Base-by-base conservation (phyloP, 2,113 vertebrate genomes). In the Tragelaphus imberbis region DNA sequence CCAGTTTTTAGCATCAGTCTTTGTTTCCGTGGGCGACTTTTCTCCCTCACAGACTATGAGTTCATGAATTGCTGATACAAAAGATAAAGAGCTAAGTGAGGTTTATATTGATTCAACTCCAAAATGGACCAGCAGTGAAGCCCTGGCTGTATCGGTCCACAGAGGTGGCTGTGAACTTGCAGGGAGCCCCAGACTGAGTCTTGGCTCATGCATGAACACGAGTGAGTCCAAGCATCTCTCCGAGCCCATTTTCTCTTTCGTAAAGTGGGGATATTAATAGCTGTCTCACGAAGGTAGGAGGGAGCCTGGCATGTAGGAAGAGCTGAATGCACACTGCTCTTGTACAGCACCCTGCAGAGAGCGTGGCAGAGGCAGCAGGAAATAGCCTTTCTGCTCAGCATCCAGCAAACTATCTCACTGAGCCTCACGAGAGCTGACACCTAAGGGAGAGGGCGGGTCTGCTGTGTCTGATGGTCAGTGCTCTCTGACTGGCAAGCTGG, bases 241-340 rank as follows among this genome's bases (percentile, higher is more conserved):
- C 21, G 17, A 87, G 87, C 85, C 58, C 71, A 10, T 58, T 49
- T 63, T 40, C 84, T 84, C 82, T 47, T 93, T 75, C 6, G 1
- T 25, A 28, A n/a, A 95, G 92, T 92, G 96, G 14, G 16, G 88
- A 10, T 68, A 77, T 80, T 44, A 94, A 87, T 33, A 95, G 87
- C 58, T 23, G 88, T 90, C 94, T 97, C 84, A 2, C 63, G 8
- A 23, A n/a, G 51, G 63, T 28, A 25, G 80, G 68, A 59, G 86
- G 87, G 65, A 79, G 92, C 79, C 94, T 65, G 92, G 91, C 77
- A 30, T 10, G 0, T 5, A 30, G 58, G 19, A 47, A 53, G 81
- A 84, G 82, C 51, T n/a, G 84, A 90, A 16, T 0, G 44, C 40
- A 27, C 0, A 0, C n/a, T 51, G 79, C 51, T 96, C 75, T 30